Base-by-base conservation (phyloP, 2,888 invertebrate genomes). In the Heliconius charithonia region DNA sequence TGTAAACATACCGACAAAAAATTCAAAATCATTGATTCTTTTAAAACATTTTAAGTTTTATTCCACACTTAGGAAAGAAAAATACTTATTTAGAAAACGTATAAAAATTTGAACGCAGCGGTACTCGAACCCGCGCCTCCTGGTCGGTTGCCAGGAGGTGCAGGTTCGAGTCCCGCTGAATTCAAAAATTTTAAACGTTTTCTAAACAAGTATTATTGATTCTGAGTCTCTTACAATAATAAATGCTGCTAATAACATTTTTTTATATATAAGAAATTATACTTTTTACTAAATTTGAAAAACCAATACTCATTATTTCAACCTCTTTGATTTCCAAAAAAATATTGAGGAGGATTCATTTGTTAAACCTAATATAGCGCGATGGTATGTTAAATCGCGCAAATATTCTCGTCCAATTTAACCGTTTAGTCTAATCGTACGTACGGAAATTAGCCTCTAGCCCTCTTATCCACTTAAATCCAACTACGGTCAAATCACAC, bases 381-480 rank as follows among this genome's bases (percentile, higher is more conserved):
- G 63, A 77, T 51, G 65, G 65, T 65, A 77, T 72, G 77, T 78
- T 59, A 74, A 78, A 67, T 78, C 73, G 73, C 73, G 77, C 77
- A 73, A 74, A 78, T 72, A 72, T 73, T 73, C 67, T 59, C 66
- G 67, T 73, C 29, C 73, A 78, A 78, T 78, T 73, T 73, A 73
- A 78, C 72, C 77, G 73, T 67, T 66, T 72, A 78, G 67, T 72
- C 67, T 73, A 78, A 73, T 73, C 67, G 77, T 59, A 66, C 77
- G 73, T 41, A 78, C 29, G 59, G 77, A 78, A 78, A 78, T 78
- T 73, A 67, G 67, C 72, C 77, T 66, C 77, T 66, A 78, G 77
- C 66, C 65, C 77, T 71, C n/a, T 29, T 29, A 29, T 29, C 29
- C 4, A 29, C 73, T 56, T 77, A 73, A 73, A 67, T 51, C 73